Conservation (phyloP, 2,797 vertebrate species). For the Phrynocephalus vlangalii region DNA sequence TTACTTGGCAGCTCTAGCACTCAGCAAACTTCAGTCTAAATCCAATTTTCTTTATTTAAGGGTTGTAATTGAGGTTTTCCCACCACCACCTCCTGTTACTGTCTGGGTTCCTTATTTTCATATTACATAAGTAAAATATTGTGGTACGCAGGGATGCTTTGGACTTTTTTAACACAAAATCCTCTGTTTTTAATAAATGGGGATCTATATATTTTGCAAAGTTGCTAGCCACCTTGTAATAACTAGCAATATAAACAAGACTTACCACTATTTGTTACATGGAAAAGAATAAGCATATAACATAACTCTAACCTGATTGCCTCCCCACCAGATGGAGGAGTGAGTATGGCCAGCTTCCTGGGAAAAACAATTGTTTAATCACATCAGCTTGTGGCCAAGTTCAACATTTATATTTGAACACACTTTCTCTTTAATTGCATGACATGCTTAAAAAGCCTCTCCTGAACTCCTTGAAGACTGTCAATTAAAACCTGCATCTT, state of each 20-base stretch:
- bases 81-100: not conserved
- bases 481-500: conserved; percentile 23
- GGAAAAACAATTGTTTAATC: conserved; percentile 57
- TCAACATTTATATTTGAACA: conserved; percentile 25
- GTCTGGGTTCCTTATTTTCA: conserved; percentile 26
- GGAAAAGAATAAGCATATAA: conserved; percentile 55
- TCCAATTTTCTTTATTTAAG: conserved; percentile 66
- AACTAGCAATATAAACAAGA: conserved; percentile 38
- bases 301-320: conserved; percentile 49
- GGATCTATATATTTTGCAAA: conserved; percentile 46
- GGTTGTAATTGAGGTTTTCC: conserved; percentile 44
- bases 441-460: conserved; percentile 25
- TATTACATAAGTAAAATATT: conserved; percentile 53
- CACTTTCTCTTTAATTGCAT: conserved; percentile 11
- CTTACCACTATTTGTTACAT: conserved; percentile 35
- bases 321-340: conserved; percentile 60
- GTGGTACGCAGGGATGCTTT: not conserved
- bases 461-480: conserved; percentile 6
- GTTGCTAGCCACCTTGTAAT: conserved; percentile 45
- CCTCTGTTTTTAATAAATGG: not conserved
- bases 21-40: conserved; percentile 49
- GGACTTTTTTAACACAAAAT: conserved; percentile 21
- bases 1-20: conserved; percentile 50
- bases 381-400: conserved; percentile 46
- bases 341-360: conserved; percentile 48